These are phyloP conservation scores for Aplidium turbinatum DNA, from an alignment of 23 tunicate genomes.

Conservation along the genomic window DNA sequence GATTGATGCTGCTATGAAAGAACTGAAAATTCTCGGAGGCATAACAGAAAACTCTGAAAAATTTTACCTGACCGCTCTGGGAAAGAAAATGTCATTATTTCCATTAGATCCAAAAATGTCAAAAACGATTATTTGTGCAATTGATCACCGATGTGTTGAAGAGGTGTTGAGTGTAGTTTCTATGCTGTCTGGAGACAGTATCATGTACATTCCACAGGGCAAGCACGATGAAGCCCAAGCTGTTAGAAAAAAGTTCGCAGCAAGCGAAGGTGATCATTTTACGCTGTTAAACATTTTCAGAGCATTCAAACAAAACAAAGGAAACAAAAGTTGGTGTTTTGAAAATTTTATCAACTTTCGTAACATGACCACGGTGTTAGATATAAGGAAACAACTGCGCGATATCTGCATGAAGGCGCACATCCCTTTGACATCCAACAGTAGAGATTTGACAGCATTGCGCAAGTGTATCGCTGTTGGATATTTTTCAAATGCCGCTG, in stretches of 20 bases:
- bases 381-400: constrained; percentile 75
- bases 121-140: constrained; percentile 55
- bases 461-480: constrained; percentile 64
- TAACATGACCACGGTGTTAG: constrained; percentile 53
- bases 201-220: constrained; percentile 60
- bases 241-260: constrained; percentile 53
- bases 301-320: constrained; percentile 73
- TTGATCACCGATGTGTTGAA: constrained; percentile 58
- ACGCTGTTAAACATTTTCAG: constrained; percentile 76
- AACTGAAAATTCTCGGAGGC: constrained; percentile 65
- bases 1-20: constrained; percentile 60
- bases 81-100: constrained; percentile 75
- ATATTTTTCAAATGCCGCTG: constrained; percentile 82
- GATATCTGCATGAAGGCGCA: constrained; percentile 70
- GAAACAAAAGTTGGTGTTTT: constrained; percentile 68
- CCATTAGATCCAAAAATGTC: constrained; percentile 86
- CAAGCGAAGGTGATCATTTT: constrained; percentile 87
- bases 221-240: constrained; percentile 68
- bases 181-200: constrained; percentile 81
- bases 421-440: constrained; percentile 45
- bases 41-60: constrained; percentile 33
- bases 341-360: constrained; percentile 77
- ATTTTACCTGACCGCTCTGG: constrained; percentile 55
- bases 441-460: constrained; percentile 47
- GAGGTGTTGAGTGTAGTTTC: constrained; percentile 72